phyloP scores from a whole-genome alignment of 2,888 invertebrate species.

The Oxystoma pomonae region DNA sequence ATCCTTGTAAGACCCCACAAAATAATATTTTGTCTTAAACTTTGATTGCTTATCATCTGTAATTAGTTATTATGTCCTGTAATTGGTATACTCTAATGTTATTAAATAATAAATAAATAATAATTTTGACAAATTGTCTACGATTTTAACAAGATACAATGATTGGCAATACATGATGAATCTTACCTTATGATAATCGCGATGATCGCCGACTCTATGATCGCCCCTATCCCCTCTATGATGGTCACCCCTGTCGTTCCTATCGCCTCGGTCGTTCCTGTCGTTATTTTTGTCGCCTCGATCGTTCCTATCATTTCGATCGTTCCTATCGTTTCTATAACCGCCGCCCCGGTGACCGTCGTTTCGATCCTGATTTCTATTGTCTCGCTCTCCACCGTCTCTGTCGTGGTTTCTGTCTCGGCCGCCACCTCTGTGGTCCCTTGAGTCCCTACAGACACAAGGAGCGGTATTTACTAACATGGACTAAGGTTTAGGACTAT shows the following conservation, averaged over 20 bases:
- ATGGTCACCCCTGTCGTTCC: constrained; percentile 35
- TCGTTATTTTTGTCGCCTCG: constrained; percentile 33
- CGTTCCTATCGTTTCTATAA: constrained; percentile 25
- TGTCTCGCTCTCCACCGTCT: constrained; percentile 29
- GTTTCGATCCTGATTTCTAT: constrained; percentile 30
- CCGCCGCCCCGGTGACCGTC: constrained; percentile 26
- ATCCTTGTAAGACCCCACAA: no score
- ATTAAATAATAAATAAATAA: no score
- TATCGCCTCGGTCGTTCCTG: constrained; percentile 32
- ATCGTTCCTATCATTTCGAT: constrained; percentile 25
- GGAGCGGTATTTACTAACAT: no score
- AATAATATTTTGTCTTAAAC: no score
- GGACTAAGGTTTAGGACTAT: no score
- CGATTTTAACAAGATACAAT: no score
- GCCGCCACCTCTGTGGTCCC: constrained; percentile 18
- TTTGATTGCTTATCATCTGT: no score
- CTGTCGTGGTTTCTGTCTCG: constrained; percentile 32
- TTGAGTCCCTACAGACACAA: not conserved
- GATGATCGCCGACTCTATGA: not conserved
- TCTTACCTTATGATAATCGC: not conserved
- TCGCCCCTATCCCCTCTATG: constrained; percentile 37
- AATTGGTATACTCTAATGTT: no score
- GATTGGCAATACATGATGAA: no score
- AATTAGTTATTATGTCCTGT: no score
- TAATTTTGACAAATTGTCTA: no score